Conservation (phyloP, 2,113 vertebrate genomes). For the Geococcyx californianus region DNA sequence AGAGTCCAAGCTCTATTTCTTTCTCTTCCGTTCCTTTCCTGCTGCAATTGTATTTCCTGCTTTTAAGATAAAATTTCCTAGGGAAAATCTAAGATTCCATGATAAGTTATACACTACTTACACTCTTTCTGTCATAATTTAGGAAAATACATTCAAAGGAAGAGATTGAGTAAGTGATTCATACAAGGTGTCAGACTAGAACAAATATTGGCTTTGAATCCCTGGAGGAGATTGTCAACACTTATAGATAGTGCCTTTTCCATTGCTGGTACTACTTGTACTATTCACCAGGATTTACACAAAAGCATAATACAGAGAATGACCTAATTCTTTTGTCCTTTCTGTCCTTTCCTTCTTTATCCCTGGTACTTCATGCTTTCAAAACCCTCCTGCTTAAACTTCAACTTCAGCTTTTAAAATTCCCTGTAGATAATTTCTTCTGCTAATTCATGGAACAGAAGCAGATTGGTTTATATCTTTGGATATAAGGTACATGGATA, state of each 20-base stretch:
- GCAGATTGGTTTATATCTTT: background rate
- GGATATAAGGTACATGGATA: background rate
- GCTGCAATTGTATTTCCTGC: background rate
- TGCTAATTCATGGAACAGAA: background rate
- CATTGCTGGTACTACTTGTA: background rate
- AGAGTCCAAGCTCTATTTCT: background rate
- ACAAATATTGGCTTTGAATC: background rate
- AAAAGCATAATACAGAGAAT: background rate
- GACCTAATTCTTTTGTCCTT: background rate
- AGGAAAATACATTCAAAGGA: slow-evolving; percentile 9
- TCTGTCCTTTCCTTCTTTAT: background rate
- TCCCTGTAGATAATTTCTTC: background rate
- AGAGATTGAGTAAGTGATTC: background rate
- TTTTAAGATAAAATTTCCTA: background rate
- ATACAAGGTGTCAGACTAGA: background rate
- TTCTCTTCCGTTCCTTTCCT: background rate
- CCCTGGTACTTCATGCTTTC: background rate
- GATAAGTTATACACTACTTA: background rate
- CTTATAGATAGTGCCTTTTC: background rate
- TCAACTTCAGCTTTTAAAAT: background rate
- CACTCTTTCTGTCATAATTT: background rate
- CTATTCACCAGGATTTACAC: background rate
- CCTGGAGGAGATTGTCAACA: background rate
- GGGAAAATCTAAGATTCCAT: background rate
- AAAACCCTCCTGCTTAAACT: background rate